Evolutionary conservation across 1,140 invertebrate genomes (phyloP), one percentile per base, ranked within the genome.

Genomic region (Mya arenaria): DNA sequence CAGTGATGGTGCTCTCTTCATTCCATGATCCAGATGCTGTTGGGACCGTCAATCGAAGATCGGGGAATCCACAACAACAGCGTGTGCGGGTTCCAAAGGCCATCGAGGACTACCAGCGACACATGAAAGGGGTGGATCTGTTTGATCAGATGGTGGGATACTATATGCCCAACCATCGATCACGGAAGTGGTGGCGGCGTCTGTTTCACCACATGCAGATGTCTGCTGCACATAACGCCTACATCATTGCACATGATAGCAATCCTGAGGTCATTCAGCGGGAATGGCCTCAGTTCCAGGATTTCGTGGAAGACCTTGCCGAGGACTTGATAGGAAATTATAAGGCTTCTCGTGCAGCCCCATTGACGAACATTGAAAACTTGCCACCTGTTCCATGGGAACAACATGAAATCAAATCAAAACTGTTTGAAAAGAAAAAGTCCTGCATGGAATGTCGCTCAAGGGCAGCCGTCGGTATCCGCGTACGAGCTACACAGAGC

Each of bases 111-210:
- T n/a, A n/a, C 32, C 68, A 71, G 25, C 41, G 32, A 19, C 6
- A 52, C 44, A 71, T 71, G 68, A 71, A 71, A 23, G 68, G 68
- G 2, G 68, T 71, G 10, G 68, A 71, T 55, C 28, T 71, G 2
- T 30, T 48, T 28, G 68, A 71, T 23, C 68, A 71, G 41, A 71
- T 71, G 44, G 17, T 71, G 3, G 68, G 25, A 15, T 71, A 71
- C 23, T 71, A 71, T 36, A 48, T 71, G 39, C 68, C 34, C 17
- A 37, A 37, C 60, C 52, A 71, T 37, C 63, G 60, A 8, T 60
- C 52, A 69, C 30, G 48, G 8, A 44, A 68, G n/a, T 69, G 41
- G 39, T 32, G 55, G 44, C 25, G 28, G 4, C n/a, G 44, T 2
- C 15, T 39, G 17, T 71, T 52, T 36, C 48, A 41, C 28, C 32